Base-by-base conservation (phyloP, 2,888 invertebrate genomes). In the Baronia brevicornis region DNA sequence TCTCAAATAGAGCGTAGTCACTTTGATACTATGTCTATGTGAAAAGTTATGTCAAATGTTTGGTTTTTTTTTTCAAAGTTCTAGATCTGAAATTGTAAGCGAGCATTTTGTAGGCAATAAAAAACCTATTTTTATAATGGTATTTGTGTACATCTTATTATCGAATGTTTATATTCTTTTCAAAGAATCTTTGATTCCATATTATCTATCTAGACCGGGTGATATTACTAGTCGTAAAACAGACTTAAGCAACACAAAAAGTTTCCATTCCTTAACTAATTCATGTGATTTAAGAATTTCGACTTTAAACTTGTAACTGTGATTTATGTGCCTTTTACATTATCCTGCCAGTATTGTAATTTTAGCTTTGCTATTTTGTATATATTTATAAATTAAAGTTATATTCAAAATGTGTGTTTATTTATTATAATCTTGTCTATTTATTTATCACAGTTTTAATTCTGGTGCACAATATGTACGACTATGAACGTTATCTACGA, bases 1-100 rank as follows among this genome's bases (percentile, higher is more conserved):
- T 72, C 72, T 72, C 72, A 67, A 46, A 32, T 46, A 48, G 48
- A 52, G 55, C 50, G 53, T 65, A 70, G 67, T 68, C 60, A 63
- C 51, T 55, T 43, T 40, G 20, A 33, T 46, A 44, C 49, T 48
- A 46, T 40, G 36, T 44, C 26, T 43, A 43, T 25, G 21, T 38
- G 26, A 15, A n/a, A n/a, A n/a, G n/a, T n/a, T n/a, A n/a, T n/a
- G 28, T 25, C 23, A 32, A 19, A 12, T 9, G 14, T 7, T 19
- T 11, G 6, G 15, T 7, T 17, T 9, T 4, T 24, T 11, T 31
- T 19, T 28, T 19, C 15, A 5, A 25, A 19, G 11, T 9, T 5
- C 12, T 3, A 12, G 12, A 8, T 22, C 9, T 8, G 22, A 11
- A 22, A 14, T 4, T 25, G 25, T 19, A 19, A 27, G 4, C 9